Base-by-base conservation (phyloP, 2,888 invertebrate genomes). In the Rotaria magnacalcarata region DNA sequence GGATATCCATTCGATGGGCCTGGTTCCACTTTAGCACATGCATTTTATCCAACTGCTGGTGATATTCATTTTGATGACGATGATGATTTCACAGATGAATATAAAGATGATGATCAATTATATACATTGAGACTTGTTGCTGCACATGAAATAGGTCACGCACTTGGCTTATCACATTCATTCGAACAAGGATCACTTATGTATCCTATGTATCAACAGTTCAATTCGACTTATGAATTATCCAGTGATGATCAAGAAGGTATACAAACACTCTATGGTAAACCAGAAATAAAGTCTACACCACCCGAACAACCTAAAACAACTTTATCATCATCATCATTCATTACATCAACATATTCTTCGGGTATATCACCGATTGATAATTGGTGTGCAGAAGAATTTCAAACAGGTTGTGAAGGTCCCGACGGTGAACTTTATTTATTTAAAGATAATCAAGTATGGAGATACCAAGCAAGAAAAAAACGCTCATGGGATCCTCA, bases 1-100 rank as follows among this genome's bases (percentile, higher is more conserved):
- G 67, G 67, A 24, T 86, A 86, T 86, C 85, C 84, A 56, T 86
- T 86, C 54, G 86, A 86, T 85, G 86, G 86, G 24, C 75, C n/a
- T 24, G 85, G 85, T n/a, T 34, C 41, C 19, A 84, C 84, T 34
- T 75, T 86, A 41, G 86, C 85, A 21, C 86, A 86, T 75, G 86
- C 86, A 34, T 86, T 86, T 74, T 84, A 75, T 86, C 86, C 86
- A 4, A 75, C 75, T 80, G 41, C n/a, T 27, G 86, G 86, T 24
- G 75, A 85, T 16, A 50, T 86, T 8, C 86, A 86, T 80, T 85
- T 86, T 80, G 86, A 86, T 86, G 86, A 84, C 74, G 86, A 86
- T 54, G 86, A 86, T 52, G 10, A n/a, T 21, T 86, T 86, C 58
- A 86, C 86, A 7, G 85, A 84, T 54, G 21, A 52, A 10, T 84